Percentiles rank a stretch among this genome's conserved stretches.
Conservation (phyloP, 1,140 invertebrate species). For the Euwallacea fornicatus region DNA sequence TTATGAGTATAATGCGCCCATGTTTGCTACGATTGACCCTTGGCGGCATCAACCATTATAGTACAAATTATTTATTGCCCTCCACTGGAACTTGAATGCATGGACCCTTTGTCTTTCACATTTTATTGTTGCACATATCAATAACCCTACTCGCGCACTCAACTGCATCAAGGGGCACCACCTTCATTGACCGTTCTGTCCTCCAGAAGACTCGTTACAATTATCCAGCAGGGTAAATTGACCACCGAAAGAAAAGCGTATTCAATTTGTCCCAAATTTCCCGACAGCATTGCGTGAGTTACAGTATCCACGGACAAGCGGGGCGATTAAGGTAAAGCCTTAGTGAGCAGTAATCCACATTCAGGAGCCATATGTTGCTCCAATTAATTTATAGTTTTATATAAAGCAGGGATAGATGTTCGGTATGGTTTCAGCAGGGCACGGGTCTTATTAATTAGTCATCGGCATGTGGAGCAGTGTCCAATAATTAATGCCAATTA, state of each 20-base stretch:
- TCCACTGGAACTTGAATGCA: too few species aligned
- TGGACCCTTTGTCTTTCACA: too few species aligned
- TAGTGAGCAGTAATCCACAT: slow-evolving; percentile 23
- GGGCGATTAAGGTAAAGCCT: slow-evolving; percentile 22
- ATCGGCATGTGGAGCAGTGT: slow-evolving; percentile 44
- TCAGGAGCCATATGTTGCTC: slow-evolving; percentile 29
- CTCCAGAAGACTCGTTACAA: too few species aligned
- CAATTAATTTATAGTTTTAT: slow-evolving; percentile 39
- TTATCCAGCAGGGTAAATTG: too few species aligned
- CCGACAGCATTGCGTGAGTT: neutral
- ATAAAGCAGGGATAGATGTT: slow-evolving; percentile 35
- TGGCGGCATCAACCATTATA: too few species aligned
- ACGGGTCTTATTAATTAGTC: slow-evolving; percentile 46
- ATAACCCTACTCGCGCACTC: too few species aligned
- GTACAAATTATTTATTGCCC: too few species aligned
- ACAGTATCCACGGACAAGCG: slow-evolving; percentile 11
- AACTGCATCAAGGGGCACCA: too few species aligned
- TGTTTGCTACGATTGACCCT: slow-evolving; percentile 28
- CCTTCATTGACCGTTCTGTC: too few species aligned
- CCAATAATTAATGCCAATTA: slow-evolving; percentile 52
- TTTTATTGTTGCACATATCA: too few species aligned
- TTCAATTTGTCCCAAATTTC: too few species aligned
- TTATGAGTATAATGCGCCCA: slow-evolving; percentile 12
- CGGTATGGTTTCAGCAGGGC: slow-evolving; percentile 37
- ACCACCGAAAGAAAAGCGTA: too few species aligned